phyloP scores from a whole-genome alignment of 2,113 vertebrate species.

The Crypturellus undulatus region DNA sequence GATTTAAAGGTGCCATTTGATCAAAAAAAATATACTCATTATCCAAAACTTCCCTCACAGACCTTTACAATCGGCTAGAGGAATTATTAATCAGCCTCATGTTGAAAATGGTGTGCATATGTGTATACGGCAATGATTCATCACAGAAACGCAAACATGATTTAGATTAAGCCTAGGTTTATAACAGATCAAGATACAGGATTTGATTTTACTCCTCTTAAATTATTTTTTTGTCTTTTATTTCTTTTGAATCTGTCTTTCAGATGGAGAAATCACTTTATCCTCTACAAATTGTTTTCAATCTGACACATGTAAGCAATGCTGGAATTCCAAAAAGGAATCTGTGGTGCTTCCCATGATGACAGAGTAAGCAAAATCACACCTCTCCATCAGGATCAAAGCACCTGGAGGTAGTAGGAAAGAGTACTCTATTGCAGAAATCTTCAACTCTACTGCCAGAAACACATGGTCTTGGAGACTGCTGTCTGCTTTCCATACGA shows the following conservation, averaged over 20 bases:
- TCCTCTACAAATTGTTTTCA: not conserved
- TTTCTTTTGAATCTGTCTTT: not conserved
- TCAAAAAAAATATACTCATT: not conserved
- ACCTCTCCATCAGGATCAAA: not conserved
- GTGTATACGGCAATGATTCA: not conserved
- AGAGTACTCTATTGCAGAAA: not conserved
- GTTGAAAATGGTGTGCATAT: not conserved
- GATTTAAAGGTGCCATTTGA: not conserved
- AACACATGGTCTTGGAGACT: not conserved
- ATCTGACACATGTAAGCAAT: not conserved
- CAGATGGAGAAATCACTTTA: not conserved
- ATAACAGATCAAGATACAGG: not conserved
- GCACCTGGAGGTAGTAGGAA: not conserved
- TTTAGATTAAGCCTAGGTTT: not conserved
- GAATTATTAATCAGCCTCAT: not conserved
- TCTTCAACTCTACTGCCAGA: not conserved
- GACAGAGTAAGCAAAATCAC: not conserved
- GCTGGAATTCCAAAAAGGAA: not conserved
- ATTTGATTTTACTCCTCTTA: not conserved
- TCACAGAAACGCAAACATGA: not conserved
- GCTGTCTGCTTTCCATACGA: not conserved
- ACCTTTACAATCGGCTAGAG: not conserved
- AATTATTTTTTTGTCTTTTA: not conserved
- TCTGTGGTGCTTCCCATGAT: not conserved
- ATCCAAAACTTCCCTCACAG: not conserved